phyloP scores from a whole-genome alignment of 2,113 vertebrate genomes.

The Vicugna pacos region DNA sequence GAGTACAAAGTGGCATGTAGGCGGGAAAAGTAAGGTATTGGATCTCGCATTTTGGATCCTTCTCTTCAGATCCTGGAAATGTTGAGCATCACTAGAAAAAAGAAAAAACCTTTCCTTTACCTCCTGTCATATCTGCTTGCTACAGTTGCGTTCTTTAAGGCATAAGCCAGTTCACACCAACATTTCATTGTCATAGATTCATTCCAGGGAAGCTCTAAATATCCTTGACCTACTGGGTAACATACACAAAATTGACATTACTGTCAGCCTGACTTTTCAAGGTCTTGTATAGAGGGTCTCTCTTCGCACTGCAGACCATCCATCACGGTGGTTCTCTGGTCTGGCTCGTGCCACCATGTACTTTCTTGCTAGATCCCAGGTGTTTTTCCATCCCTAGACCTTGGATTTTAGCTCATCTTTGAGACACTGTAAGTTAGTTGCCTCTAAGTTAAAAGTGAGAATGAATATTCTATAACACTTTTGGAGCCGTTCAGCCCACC shows the following conservation, averaged over 20 bases:
- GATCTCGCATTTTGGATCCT: neutral
- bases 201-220: neutral
- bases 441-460: neutral
- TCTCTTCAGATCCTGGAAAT: neutral
- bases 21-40: too few species aligned
- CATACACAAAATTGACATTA: neutral
- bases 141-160: neutral
- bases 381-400: neutral
- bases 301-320: neutral
- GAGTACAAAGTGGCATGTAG: neutral
- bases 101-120: neutral
- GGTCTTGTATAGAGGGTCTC: neutral
- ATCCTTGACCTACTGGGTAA: neutral
- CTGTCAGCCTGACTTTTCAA: neutral
- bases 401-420: neutral
- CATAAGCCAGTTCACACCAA: neutral
- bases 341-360: neutral
- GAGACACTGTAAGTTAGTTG: neutral
- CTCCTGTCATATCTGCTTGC: neutral
- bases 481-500: neutral
- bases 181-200: neutral
- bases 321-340: rapidly evolving
- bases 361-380: neutral
- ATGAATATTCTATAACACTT: neutral
- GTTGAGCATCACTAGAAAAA: neutral